Evolutionary conservation across 2,888 invertebrate species (phyloP).

Genomic region (Philereme vetulata): DNA sequence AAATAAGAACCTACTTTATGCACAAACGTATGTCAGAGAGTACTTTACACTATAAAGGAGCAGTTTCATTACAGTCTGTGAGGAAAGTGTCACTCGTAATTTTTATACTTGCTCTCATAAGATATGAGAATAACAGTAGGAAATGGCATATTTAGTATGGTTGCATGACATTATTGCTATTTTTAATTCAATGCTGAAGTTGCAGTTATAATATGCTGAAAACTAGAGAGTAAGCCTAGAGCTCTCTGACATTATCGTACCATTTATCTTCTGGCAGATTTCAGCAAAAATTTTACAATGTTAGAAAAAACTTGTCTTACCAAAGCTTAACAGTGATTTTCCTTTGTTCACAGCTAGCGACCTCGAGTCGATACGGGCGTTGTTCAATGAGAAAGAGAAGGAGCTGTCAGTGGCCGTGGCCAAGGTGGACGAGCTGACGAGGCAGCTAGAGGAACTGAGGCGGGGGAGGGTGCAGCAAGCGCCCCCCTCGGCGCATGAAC

Average conservation of each 20-base stretch:
- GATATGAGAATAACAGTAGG: too few relatives aligned
- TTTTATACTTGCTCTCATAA: not conserved
- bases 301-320: too few relatives aligned
- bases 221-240: too few relatives aligned
- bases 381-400: conserved; percentile 99
- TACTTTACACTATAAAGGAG: not conserved
- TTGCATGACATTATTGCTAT: too few relatives aligned
- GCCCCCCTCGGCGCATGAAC: conserved; percentile 91
- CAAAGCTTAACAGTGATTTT: not conserved
- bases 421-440: conserved; percentile 97
- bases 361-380: conserved; percentile 96
- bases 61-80: too few relatives aligned
- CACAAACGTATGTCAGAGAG: not conserved
- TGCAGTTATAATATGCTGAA: too few relatives aligned
- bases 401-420: conserved; percentile 98
- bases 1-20: not conserved
- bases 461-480: conserved; percentile 86
- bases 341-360: conserved; percentile 90
- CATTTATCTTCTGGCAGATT: too few relatives aligned
- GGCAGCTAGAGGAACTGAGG: conserved; percentile 96
- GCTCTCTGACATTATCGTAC: too few relatives aligned
- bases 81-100: not conserved
- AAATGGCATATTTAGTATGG: too few relatives aligned
- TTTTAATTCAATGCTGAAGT: too few relatives aligned
- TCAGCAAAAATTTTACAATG: too few relatives aligned